Conservation (phyloP, 2,113 vertebrate species). For the Heterotilapia buettikoferi region DNA sequence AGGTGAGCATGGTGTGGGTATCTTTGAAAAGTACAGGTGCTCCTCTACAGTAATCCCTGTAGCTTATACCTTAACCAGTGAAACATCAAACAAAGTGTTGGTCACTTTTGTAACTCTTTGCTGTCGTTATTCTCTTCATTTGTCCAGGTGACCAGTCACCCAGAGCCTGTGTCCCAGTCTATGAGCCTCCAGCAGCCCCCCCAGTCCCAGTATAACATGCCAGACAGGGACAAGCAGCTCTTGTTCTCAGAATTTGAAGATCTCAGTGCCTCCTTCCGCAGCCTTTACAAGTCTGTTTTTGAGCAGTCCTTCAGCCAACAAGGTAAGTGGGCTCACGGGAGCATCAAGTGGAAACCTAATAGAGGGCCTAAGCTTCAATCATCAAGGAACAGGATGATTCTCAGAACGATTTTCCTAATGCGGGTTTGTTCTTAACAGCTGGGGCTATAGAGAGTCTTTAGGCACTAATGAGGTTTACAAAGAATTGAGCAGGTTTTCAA, state of each 20-base stretch:
- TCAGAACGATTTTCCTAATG: conserved; percentile 42
- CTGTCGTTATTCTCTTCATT: neutral
- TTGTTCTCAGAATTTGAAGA: conserved; percentile 91
- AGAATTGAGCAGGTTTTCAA: conserved; percentile 33
- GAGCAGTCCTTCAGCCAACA: conserved; percentile 89
- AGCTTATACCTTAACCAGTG: neutral
- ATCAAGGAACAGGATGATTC: conserved; percentile 24
- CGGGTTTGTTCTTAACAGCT: conserved; percentile 37
- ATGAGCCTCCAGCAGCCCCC: conserved; percentile 78
- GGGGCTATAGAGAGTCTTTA: conserved; percentile 26
- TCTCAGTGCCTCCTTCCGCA: conserved; percentile 94
- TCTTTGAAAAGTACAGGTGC: neutral
- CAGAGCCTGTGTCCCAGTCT: conserved; percentile 82
- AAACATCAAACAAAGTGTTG: neutral
- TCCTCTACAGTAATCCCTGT: neutral
- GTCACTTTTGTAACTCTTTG: neutral
- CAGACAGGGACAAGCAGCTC: conserved; percentile 84
- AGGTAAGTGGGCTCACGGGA: conserved; percentile 70
- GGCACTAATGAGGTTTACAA: conserved; percentile 37
- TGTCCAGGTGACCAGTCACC: conserved; percentile 80
- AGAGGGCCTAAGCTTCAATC: conserved; percentile 25
- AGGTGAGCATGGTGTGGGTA: neutral
- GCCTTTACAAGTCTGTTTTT: conserved; percentile 92
- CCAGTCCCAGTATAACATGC: conserved; percentile 85
- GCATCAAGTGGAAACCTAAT: conserved; percentile 22